A percentile compares a stretch with the other conserved stretches of the same genome.
Evolutionary conservation across 2,888 invertebrate species (phyloP).

Genomic region (Campoletis raptor): DNA sequence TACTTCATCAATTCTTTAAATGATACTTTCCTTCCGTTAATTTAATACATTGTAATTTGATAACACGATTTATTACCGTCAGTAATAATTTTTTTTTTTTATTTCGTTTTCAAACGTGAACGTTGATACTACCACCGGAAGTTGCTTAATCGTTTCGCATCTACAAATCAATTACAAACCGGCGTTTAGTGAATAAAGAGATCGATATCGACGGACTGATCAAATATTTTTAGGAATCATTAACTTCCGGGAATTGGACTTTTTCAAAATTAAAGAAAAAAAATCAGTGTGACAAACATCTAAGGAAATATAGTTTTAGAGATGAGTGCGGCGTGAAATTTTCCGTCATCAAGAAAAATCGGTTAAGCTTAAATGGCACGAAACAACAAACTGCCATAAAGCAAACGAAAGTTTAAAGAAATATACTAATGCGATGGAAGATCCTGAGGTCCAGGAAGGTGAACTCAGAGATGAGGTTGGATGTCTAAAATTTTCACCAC

Average conservation of each 20-base stretch:
- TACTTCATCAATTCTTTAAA: constrained; percentile 62
- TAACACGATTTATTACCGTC: background rate
- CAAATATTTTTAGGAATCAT: constrained; percentile 7
- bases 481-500: constrained; percentile 81
- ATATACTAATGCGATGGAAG: constrained; percentile 75
- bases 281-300: constrained; percentile 7
- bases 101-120: background rate
- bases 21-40: constrained; percentile 25
- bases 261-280: background rate
- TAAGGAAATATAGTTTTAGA: background rate
- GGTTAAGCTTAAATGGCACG: constrained; percentile 27
- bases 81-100: background rate
- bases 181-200: constrained; percentile 20
- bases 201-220: background rate
- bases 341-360: background rate
- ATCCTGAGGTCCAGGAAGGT: constrained; percentile 78
- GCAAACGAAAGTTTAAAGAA: background rate
- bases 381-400: constrained; percentile 31
- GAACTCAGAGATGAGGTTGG: constrained; percentile 82
- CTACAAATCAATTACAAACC: background rate
- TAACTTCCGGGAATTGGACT: background rate
- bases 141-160: background rate
- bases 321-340: constrained; percentile 5
- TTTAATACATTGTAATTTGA: constrained; percentile 7
- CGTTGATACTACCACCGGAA: background rate